Percentiles rank a stretch among this genome's conserved stretches.
phyloP scores from a whole-genome alignment of 92 coral and sea anemone species.

The Meandrina meandrites region DNA sequence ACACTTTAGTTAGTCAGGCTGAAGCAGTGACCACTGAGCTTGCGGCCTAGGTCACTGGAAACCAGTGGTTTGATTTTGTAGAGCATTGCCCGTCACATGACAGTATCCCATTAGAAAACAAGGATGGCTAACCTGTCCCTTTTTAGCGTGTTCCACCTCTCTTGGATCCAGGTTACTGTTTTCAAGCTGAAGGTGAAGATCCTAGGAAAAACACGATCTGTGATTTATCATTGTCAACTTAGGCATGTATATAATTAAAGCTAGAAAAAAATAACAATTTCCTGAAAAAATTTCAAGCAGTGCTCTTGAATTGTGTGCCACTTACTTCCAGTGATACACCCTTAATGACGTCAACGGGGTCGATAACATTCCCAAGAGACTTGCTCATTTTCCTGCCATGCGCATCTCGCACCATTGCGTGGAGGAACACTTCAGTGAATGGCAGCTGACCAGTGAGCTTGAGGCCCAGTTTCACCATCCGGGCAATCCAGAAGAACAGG shows the following conservation, averaged over 20 bases:
- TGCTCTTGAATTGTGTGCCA: not conserved
- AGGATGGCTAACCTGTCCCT: conserved; percentile 76
- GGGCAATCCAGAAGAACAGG: conserved; percentile 99
- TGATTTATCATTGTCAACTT: too few species aligned
- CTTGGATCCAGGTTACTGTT: conserved; percentile 92
- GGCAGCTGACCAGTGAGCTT: conserved; percentile 91
- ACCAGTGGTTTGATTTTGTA: not conserved
- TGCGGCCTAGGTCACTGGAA: not conserved
- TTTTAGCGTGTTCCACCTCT: conserved; percentile 85
- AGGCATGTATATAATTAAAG: not conserved
- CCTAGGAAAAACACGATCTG: conserved; percentile 49
- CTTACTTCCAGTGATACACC: conserved; percentile 91
- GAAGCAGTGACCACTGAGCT: too few species aligned
- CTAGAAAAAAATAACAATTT: not conserved
- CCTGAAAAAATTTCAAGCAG: not conserved
- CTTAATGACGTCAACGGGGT: conserved; percentile 94
- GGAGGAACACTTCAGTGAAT: conserved; percentile 94
- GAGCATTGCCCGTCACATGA: not conserved
- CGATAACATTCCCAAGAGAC: conserved; percentile 97
- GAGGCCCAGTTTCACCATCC: conserved; percentile 98
- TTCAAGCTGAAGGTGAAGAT: conserved; percentile 75
- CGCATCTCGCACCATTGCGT: conserved; percentile 99
- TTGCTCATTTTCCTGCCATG: conserved; percentile 99
- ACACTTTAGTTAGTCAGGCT: not conserved
- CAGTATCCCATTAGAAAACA: not conserved